Base-by-base conservation (phyloP, 2,113 vertebrate genomes). In the Aegotheles bennettii region DNA sequence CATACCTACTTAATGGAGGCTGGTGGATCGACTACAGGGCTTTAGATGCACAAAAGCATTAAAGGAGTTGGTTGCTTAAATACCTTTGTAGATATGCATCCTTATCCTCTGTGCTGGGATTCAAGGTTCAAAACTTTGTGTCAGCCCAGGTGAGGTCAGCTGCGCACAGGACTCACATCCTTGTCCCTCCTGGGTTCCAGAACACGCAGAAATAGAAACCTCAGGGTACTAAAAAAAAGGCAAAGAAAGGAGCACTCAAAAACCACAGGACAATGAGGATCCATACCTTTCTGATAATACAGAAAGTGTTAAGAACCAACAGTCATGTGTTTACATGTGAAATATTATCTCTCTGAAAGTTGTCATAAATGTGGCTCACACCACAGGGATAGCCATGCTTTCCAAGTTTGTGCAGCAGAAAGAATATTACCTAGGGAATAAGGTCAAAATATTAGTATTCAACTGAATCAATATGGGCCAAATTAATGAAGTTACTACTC, bases 401-500 rank as follows among this genome's bases (percentile, higher is more conserved):
- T 94, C 92, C 93, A 96, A 93, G 73, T 90, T 60, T 82, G 36
- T 82, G 86, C 69, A 94, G 73, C 28, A 71, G 76, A 56, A 92
- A 94, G 36, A 90, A 13, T 89, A 94, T 73, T 89, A 94, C 69
- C 90, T 90, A 50, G 95, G 96, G 93, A 90, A 90, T 90, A 84
- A 86, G 76, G 94, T 94, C 64, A 95, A 96, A 89, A 92, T 95
- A 89, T 53, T 93, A 90, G 71, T 40, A 90, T 93, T 80, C 88
- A 92, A 69, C 65, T 79, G 76, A 89, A 80, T 60, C 48, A 45
- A n/a, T 60, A 78, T 21, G 48, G 92, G 80, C 88, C 73, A 92
- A 96, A 96, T 94, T 95, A 95, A 93, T 75, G 86, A 90, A 94
- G 93, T 94, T 96, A 38, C 76, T 92, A 61, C 60, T 93, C 88